Percentiles rank a stretch among this genome's conserved stretches.
phyloP scores from a whole-genome alignment of 2,113 vertebrate genomes.

The Heliornis fulica region DNA sequence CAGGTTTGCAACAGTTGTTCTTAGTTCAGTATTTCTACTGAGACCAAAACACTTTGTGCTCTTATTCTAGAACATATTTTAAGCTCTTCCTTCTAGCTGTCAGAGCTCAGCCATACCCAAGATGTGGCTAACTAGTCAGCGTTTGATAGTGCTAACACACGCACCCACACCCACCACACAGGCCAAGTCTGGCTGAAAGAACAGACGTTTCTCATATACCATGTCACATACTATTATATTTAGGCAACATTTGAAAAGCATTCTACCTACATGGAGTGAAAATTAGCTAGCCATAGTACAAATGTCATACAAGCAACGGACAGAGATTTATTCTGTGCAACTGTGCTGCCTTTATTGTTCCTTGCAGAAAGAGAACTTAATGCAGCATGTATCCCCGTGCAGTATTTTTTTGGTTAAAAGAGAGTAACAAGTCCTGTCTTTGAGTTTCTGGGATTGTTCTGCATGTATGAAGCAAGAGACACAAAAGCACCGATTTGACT shows the following conservation, averaged over 20 bases:
- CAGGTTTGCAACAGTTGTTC: not conserved
- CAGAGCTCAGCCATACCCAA: not conserved
- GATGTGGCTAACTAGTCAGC: not conserved
- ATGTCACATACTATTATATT: not conserved
- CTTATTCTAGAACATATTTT: not conserved
- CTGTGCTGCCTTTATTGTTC: not conserved
- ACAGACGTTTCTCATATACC: fast-evolving
- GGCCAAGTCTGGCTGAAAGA: not conserved
- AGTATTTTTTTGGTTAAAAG: not conserved
- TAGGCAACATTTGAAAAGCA: not conserved
- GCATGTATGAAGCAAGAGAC: not conserved
- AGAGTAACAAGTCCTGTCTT: not conserved
- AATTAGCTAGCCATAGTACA: not conserved
- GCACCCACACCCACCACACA: not conserved
- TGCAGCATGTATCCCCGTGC: not conserved
- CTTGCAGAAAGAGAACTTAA: not conserved
- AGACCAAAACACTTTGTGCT: not conserved
- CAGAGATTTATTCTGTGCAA: not conserved
- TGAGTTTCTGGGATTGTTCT: not conserved
- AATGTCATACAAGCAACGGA: not conserved
- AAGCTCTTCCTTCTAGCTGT: not conserved
- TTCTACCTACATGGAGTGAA: not conserved
- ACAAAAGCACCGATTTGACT: not conserved
- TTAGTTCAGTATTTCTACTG: not conserved
- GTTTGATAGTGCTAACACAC: not conserved